Evolutionary conservation across 2,888 invertebrate species (phyloP).

Genomic region (Camptogramma bilineatum): DNA sequence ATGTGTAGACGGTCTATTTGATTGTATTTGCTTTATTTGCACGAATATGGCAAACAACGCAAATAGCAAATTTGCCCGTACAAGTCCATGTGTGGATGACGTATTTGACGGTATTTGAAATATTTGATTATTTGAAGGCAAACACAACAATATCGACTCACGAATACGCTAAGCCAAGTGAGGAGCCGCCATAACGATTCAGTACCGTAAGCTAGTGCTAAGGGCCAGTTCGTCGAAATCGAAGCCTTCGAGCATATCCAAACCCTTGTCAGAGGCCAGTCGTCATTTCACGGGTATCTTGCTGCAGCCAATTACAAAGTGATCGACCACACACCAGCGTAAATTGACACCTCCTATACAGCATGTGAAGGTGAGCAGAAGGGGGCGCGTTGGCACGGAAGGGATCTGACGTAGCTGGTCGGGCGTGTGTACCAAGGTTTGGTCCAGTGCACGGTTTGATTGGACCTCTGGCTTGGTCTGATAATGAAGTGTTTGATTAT

Average conservation of each 20-base stretch:
- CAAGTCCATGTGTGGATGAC: too few species aligned
- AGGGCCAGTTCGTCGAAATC: constrained; percentile 50
- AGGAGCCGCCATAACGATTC: background rate
- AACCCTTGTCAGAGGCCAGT: constrained; percentile 78
- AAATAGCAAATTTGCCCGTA: too few species aligned
- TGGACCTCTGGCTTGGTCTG: constrained; percentile 67
- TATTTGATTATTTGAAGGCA: too few species aligned
- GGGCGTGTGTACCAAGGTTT: constrained; percentile 61
- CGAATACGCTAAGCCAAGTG: too few species aligned
- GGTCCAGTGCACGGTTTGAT: constrained; percentile 77
- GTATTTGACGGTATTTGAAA: too few species aligned
- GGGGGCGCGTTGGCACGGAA: constrained; percentile 41
- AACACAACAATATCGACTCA: too few species aligned
- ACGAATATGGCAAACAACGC: too few species aligned
- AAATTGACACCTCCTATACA: constrained; percentile 44
- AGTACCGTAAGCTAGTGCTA: constrained; percentile 2
- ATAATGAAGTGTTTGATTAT: constrained; percentile 69
- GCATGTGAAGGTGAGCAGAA: constrained; percentile 20
- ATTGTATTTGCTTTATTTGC: too few species aligned
- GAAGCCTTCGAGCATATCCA: constrained; percentile 58
- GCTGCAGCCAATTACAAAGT: constrained; percentile 79
- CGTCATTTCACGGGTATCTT: constrained; percentile 83
- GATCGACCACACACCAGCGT: constrained; percentile 69
- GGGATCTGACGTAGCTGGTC: constrained; percentile 55
- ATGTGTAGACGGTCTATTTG: too few species aligned